phyloP scores from a whole-genome alignment of 1,140 invertebrate species.

The Agrypnia vestita region DNA sequence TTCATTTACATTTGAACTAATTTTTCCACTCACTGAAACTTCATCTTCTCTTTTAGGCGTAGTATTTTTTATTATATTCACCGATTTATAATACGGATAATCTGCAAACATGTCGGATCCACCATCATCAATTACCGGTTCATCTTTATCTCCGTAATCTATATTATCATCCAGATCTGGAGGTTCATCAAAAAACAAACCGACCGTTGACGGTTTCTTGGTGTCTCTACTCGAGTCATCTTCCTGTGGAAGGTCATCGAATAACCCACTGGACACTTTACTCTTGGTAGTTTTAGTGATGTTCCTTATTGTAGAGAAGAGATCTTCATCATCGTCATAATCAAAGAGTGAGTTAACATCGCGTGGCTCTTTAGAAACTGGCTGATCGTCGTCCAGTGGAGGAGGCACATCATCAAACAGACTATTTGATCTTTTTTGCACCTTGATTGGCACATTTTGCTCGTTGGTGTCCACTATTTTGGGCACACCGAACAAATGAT shows the following conservation, averaged over 20 bases:
- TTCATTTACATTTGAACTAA: conserved; percentile 28
- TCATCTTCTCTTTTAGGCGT: conserved; percentile 8
- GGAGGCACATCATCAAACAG: conserved; percentile 48
- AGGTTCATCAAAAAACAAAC: conserved; percentile 53
- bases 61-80: conserved; percentile 45
- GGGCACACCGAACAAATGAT: conserved; percentile 3
- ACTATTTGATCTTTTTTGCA: conserved; percentile 34
- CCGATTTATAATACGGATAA: conserved; percentile 52
- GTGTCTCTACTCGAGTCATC: not conserved
- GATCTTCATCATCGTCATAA: conserved; percentile 54
- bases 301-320: conserved; percentile 62
- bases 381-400: conserved; percentile 41
- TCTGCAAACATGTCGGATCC: conserved; percentile 43
- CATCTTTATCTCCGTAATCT: conserved; percentile 25
- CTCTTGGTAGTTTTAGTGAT: conserved; percentile 31
- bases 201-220: conserved; percentile 18
- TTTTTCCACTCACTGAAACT: not conserved
- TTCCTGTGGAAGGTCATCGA: conserved; percentile 10
- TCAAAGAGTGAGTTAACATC: conserved; percentile 53
- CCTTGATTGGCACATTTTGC: not conserved
- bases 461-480: not conserved
- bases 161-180: conserved; percentile 50
- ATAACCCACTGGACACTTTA: conserved; percentile 16
- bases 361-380: conserved; percentile 15
- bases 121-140: not conserved